Evolutionary conservation across 2,888 invertebrate species (phyloP).

Genomic region (Dicyrtomina minuta): DNA sequence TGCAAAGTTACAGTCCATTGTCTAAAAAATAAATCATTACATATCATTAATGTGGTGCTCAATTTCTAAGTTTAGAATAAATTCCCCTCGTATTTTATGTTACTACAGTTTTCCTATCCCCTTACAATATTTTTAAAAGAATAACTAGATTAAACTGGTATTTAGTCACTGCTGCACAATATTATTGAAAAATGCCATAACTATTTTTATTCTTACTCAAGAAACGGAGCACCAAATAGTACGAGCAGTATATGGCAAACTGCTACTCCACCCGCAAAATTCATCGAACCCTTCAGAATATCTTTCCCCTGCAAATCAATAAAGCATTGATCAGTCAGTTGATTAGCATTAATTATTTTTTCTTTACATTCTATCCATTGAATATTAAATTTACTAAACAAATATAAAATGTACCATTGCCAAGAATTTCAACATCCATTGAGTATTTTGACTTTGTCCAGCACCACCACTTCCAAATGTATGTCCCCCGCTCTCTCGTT

Average conservation of each 20-base stretch:
- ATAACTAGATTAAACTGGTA: too few relatives aligned
- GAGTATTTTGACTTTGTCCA: too few relatives aligned
- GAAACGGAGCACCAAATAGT: constrained; percentile 49
- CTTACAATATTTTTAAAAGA: too few relatives aligned
- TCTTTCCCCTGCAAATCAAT: constrained; percentile 35
- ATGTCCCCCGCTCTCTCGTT: constrained; percentile 25
- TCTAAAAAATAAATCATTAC: constrained; percentile 27
- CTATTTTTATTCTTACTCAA: constrained; percentile 37
- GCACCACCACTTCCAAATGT: not conserved
- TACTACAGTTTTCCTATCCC: too few relatives aligned
- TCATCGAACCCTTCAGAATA: constrained; percentile 37
- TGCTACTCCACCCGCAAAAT: constrained; percentile 36
- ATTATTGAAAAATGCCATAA: not conserved
- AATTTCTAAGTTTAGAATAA: not conserved
- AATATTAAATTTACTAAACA: too few relatives aligned
- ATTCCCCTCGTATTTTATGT: not conserved
- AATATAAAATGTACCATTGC: too few relatives aligned
- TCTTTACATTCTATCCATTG: too few relatives aligned
- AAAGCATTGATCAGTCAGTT: not conserved
- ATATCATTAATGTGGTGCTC: not conserved
- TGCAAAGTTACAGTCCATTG: constrained; percentile 46
- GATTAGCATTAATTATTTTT: too few relatives aligned
- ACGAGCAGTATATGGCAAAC: constrained; percentile 46
- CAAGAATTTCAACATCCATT: too few relatives aligned
- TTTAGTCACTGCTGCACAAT: too few relatives aligned